Evolutionary conservation across 2,113 vertebrate species (phyloP).

Genomic region (Suricata suricatta): DNA sequence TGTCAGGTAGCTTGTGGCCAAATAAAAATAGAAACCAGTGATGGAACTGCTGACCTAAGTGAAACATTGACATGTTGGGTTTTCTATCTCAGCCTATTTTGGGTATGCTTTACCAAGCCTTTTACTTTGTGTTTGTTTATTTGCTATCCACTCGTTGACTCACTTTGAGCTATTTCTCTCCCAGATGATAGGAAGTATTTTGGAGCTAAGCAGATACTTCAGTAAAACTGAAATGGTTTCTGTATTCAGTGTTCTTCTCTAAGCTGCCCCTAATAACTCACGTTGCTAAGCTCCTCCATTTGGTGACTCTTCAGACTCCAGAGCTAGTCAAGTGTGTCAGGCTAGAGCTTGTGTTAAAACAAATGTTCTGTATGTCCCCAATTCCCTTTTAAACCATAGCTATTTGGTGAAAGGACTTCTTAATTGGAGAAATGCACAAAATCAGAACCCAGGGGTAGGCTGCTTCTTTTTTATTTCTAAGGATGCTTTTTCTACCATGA

Average conservation of each 20-base stretch:
- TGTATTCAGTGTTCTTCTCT: not conserved
- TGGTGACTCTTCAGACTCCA: not conserved
- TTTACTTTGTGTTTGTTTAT: slow-evolving; percentile 1
- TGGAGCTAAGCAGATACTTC: not conserved
- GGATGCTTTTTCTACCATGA: not conserved
- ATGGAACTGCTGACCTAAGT: not conserved
- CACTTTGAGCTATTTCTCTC: not conserved
- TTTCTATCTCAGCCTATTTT: not conserved
- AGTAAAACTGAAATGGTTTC: not conserved
- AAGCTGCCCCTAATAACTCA: not conserved
- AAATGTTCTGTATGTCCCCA: not conserved
- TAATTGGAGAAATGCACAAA: not conserved
- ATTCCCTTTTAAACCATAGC: not conserved
- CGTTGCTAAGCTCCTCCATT: not conserved
- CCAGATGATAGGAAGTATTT: not conserved
- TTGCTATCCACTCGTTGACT: not conserved
- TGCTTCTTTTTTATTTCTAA: not conserved
- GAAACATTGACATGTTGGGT: not conserved
- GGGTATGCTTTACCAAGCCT: not conserved
- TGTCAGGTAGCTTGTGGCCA: not conserved
- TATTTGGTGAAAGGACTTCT: not conserved
- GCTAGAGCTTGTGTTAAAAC: not conserved
- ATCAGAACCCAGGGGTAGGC: not conserved
- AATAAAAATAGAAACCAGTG: not conserved
- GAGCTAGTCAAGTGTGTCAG: not conserved